Conservation (phyloP, 2,888 invertebrate genomes). For the Lasioglossum oenotherae region DNA sequence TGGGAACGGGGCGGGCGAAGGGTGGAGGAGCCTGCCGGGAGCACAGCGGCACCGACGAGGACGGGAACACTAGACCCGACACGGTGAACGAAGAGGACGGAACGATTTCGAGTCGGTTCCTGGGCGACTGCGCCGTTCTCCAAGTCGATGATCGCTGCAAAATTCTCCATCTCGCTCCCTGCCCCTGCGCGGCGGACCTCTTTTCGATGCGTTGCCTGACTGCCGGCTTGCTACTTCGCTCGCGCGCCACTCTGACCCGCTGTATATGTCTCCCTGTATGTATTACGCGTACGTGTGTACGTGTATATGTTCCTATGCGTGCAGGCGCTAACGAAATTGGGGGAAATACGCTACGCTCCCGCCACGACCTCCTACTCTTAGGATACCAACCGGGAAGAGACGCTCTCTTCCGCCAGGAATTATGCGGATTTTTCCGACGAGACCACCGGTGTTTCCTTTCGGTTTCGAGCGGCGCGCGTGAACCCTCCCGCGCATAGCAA, state of each 20-base stretch:
- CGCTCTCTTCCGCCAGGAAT: conserved; percentile 44
- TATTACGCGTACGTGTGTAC: too few relatives aligned
- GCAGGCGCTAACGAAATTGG: conserved; percentile 70
- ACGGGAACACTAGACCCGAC: conserved; percentile 5
- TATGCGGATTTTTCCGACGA: conserved; percentile 50
- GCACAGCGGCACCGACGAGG: conserved; percentile 39
- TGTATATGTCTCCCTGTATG: not conserved
- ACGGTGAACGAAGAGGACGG: conserved; percentile 35
- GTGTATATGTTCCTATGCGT: not conserved
- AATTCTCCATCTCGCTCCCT: conserved; percentile 63
- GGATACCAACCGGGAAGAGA: conserved; percentile 10
- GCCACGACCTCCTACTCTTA: conserved; percentile 22
- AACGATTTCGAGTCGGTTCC: conserved; percentile 66
- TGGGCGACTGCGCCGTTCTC: conserved; percentile 70
- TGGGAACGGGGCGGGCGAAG: conserved; percentile 39
- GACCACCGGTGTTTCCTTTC: not conserved
- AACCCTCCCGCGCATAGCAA: conserved; percentile 6
- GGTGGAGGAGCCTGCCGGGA: conserved; percentile 60
- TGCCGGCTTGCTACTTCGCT: not conserved
- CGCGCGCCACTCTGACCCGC: not conserved
- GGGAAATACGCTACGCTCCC: conserved; percentile 67
- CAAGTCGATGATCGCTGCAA: conserved; percentile 74
- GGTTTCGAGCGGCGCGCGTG: conserved; percentile 1
- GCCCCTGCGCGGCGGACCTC: conserved; percentile 47
- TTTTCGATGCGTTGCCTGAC: conserved; percentile 29